Conservation (phyloP, 2,113 vertebrate genomes). For the Peucedramus taeniatus region DNA sequence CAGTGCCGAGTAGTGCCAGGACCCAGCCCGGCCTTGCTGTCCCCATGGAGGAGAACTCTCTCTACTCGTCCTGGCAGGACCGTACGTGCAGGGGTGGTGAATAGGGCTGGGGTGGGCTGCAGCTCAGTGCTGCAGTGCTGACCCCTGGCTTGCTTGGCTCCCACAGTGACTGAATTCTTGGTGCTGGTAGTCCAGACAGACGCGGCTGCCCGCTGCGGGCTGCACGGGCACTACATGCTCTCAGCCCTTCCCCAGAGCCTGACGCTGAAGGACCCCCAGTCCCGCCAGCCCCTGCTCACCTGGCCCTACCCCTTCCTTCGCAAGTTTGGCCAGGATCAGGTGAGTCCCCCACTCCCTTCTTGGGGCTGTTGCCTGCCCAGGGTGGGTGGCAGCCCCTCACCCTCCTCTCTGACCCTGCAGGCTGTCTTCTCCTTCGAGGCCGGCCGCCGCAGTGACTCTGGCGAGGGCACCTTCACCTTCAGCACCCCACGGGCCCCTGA, state of each 20-base stretch:
- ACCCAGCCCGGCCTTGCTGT: background rate
- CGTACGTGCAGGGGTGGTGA: slow-evolving; percentile 8
- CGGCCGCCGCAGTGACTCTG: slow-evolving; percentile 82
- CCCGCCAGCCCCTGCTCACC: slow-evolving; percentile 58
- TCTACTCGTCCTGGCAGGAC: slow-evolving; percentile 82
- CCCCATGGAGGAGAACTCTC: slow-evolving; percentile 81
- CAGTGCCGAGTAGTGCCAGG: background rate
- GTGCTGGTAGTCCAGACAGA: slow-evolving; percentile 78
- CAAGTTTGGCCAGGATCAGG: slow-evolving; percentile 86
- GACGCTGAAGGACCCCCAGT: slow-evolving; percentile 61
- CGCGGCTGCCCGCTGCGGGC: slow-evolving; percentile 73
- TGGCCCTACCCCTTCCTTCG: slow-evolving; percentile 86
- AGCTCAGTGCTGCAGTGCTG: background rate
- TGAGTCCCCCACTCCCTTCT: background rate
- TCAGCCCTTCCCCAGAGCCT: slow-evolving; percentile 67
- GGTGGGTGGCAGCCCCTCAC: background rate
- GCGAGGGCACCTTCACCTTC: slow-evolving; percentile 85
- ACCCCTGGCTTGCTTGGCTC: background rate
- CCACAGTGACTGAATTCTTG: slow-evolving; percentile 65
- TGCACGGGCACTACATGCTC: slow-evolving; percentile 79
- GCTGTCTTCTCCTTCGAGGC: slow-evolving; percentile 81
- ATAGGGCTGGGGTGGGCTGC: background rate
- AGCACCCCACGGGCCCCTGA: slow-evolving; percentile 67
- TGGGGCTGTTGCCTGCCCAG: background rate
- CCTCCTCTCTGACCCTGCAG: background rate